A percentile compares a stretch with the other conserved stretches of the same genome.
Conservation (phyloP, 1,140 invertebrate species). For the Caenorhabditis tropicalis region DNA sequence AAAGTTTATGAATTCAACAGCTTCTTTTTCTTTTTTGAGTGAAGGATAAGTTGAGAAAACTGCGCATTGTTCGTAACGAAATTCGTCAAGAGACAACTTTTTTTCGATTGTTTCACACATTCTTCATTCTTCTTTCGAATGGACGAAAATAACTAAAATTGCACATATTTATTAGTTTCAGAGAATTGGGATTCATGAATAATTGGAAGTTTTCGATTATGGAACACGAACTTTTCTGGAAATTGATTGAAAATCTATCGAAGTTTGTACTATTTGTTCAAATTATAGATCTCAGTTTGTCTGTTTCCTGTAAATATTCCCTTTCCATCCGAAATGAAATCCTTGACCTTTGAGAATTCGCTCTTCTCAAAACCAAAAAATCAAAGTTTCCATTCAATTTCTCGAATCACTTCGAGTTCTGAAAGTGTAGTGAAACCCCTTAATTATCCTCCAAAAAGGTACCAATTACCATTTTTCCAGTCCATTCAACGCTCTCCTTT, state of each 20-base stretch:
- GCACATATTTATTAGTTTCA: neutral
- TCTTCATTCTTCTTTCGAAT: neutral
- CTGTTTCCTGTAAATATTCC: no score
- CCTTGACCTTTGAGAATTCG: no score
- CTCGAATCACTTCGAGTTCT: neutral
- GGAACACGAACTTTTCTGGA: no score
- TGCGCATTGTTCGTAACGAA: neutral
- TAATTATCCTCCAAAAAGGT: neutral
- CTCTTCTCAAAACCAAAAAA: neutral
- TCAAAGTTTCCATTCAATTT: neutral
- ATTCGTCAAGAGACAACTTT: neutral
- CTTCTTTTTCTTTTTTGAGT: neutral
- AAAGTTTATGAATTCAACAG: conserved; percentile 40
- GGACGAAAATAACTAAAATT: neutral
- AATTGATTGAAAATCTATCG: no score
- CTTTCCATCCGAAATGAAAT: no score
- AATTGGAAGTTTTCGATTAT: neutral
- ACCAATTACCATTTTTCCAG: conserved; percentile 25
- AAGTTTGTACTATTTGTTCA: no score
- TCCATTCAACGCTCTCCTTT: neutral
- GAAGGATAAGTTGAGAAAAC: neutral
- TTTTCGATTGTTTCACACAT: conserved; percentile 10
- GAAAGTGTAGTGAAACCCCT: neutral
- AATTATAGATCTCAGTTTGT: no score
- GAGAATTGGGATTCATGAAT: neutral